Conservation (phyloP, 92 coral and sea anemone species). For the Zoanthus gigantus region DNA sequence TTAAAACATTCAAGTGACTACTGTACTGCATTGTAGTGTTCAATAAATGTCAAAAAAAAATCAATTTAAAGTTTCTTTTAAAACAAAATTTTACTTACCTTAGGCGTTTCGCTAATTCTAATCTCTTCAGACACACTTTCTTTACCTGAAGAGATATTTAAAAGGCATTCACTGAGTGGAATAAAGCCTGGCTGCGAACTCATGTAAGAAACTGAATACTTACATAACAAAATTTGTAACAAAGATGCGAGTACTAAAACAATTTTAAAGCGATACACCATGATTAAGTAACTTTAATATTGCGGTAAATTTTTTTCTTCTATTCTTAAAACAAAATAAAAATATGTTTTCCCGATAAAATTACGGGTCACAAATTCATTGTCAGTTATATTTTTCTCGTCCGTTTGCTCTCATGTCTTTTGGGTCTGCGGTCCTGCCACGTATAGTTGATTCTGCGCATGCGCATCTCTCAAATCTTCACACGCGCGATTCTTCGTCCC, state of each 20-base stretch:
- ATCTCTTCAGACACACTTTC: not conserved
- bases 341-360: constrained; percentile 13
- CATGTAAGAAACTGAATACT: not conserved
- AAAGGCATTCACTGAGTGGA: not conserved
- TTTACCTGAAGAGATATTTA: constrained; percentile 9
- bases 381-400: not conserved
- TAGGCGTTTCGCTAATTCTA: not conserved
- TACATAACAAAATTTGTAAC: constrained; percentile 21
- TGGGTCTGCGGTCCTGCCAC: constrained; percentile 56
- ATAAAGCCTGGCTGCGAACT: not conserved
- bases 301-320: not conserved
- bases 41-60: not conserved
- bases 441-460: constrained; percentile 39
- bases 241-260: constrained; percentile 7
- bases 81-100: not conserved
- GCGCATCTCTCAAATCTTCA: not conserved
- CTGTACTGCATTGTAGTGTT: not conserved
- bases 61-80: not conserved
- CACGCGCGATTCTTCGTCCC: too few relatives aligned
- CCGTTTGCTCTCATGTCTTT: not conserved
- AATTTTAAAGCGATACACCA: not conserved
- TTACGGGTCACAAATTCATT: not conserved
- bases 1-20: not conserved
- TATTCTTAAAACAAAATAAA: constrained; percentile 8
- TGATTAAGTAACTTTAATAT: not conserved